Conservation (phyloP, 2,797 vertebrate species). For the Gila robusta region DNA sequence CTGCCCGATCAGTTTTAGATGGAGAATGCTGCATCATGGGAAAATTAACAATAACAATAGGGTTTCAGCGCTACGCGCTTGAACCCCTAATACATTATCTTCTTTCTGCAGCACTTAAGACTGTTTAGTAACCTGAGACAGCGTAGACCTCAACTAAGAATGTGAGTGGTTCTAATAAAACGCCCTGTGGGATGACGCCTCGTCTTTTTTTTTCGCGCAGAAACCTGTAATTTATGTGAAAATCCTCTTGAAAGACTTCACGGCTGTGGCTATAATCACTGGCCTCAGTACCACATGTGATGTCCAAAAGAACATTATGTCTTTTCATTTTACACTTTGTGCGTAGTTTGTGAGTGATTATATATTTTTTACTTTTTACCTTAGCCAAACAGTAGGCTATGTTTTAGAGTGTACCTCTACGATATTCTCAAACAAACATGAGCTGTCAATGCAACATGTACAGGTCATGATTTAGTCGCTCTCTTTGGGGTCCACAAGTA, state of each 20-base stretch:
- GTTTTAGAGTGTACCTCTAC: slow-evolving; percentile 9
- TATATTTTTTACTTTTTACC: not conserved
- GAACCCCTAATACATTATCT: too few species aligned
- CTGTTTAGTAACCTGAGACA: not conserved
- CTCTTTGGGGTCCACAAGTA: slow-evolving; percentile 50
- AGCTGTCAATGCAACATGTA: not conserved
- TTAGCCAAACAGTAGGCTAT: not conserved
- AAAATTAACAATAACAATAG: too few species aligned
- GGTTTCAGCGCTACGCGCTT: too few species aligned
- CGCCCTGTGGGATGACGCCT: not conserved
- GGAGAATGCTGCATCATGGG: too few species aligned
- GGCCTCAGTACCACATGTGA: not conserved
- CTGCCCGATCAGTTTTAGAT: too few species aligned
- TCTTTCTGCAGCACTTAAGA: not conserved
- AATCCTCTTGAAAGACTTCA: slow-evolving; percentile 3
- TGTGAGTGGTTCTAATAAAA: slow-evolving; percentile 15
- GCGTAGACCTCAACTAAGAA: not conserved
- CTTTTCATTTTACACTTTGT: slow-evolving; percentile 25
- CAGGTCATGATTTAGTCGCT: slow-evolving; percentile 47
- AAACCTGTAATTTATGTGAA: slow-evolving; percentile 22
- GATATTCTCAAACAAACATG: slow-evolving; percentile 16
- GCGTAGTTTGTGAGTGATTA: not conserved
- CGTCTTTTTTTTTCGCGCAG: not conserved
- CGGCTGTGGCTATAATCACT: not conserved
- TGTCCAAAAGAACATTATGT: slow-evolving; percentile 26